Base-by-base conservation (phyloP, 2,888 invertebrate species). In the Tillus elongatus region DNA sequence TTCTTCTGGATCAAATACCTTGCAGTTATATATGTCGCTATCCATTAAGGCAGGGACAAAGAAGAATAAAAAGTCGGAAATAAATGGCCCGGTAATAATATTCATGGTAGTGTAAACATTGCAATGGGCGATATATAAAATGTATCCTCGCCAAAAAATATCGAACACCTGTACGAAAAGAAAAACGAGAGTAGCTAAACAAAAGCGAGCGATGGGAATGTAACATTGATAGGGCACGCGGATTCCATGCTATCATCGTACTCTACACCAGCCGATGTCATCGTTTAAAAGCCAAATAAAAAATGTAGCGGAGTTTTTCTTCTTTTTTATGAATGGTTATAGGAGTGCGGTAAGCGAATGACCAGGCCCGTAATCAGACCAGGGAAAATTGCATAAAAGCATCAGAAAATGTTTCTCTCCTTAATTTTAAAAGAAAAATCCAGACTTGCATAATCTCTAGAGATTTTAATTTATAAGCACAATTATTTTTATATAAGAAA, bases 31-130 rank as follows among this genome's bases (percentile, higher is more conserved):
- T n/a, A n/a, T n/a, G n/a, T n/a, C n/a, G n/a, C n/a, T n/a, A n/a
- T n/a, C n/a, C n/a, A n/a, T n/a, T n/a, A n/a, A n/a, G n/a, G n/a
- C n/a, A n/a, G n/a, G n/a, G n/a, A n/a, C n/a, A n/a, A n/a, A 19
- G n/a, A 19, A n/a, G 24, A 19, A 19, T 19, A 19, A 19, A 19
- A 44, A 41, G 36, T 38, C 42, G 40, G 37, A 39, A 32, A 15
- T 24, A 40, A 39, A 43, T 40, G 33, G 24, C 24, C n/a, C 24
- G 24, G 24, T 19, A 19, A 19, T 19, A 19, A 19, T 19, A 19
- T 19, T 19, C 24, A 19, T 19, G 24, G 24, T 8, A 6, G 24
- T 19, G 24, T 19, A 19, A 19, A 19, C 24, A 19, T n/a, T 19
- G 24, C 6, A 19, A n/a, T n/a, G 24, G 24, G 24, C 24, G 24